Evolutionary conservation across 2,888 invertebrate genomes (phyloP).

Genomic region (Heliconius ethilla): DNA sequence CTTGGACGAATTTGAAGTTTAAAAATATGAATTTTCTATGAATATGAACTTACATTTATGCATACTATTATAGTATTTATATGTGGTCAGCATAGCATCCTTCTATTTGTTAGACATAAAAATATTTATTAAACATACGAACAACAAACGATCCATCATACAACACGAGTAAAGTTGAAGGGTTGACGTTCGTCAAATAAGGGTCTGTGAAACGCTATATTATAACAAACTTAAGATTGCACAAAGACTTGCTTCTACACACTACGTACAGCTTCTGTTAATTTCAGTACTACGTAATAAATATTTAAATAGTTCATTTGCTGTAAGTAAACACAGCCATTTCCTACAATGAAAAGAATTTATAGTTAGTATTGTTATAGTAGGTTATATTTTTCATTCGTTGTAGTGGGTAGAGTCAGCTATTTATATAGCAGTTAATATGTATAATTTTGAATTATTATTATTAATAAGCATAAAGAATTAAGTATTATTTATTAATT

Average conservation of each 20-base stretch:
- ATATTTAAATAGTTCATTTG: conserved; percentile 22
- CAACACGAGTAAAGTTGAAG: conserved; percentile 16
- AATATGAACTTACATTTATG: too few relatives aligned
- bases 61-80: too few relatives aligned
- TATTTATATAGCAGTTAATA: neutral
- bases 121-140: conserved; percentile 6
- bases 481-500: too few relatives aligned
- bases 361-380: neutral
- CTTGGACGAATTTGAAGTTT: too few relatives aligned
- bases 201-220: conserved; percentile 4
- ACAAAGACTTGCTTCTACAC: conserved; percentile 15
- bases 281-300: conserved; percentile 24
- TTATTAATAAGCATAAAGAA: neutral
- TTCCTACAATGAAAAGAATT: neutral
- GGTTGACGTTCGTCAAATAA: conserved; percentile 27
- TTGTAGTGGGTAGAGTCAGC: neutral
- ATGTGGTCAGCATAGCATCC: neutral
- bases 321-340: neutral
- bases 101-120: neutral
- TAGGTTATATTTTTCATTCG: neutral
- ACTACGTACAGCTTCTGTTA: conserved; percentile 12
- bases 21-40: too few relatives aligned
- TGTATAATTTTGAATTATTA: neutral
- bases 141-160: conserved; percentile 20
- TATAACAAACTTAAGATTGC: conserved; percentile 22